Conservation (phyloP, 1,140 invertebrate genomes). For the Lordiphosa stackelbergi region DNA sequence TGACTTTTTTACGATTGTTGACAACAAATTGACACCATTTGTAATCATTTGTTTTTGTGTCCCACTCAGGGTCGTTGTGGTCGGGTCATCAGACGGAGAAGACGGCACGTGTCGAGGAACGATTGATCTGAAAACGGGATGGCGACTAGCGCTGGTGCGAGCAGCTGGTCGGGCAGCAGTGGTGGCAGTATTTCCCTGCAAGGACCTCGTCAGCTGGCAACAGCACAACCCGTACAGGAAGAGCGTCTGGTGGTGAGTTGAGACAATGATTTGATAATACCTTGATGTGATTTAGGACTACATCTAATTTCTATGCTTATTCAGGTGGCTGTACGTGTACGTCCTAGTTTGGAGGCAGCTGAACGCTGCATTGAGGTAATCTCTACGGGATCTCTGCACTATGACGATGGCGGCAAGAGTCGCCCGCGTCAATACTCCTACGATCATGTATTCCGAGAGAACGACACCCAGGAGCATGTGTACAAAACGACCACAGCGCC, state of each 20-base stretch:
- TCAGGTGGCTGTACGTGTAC: slow-evolving; percentile 73
- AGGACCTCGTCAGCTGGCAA: slow-evolving; percentile 39
- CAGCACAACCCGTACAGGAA: slow-evolving; percentile 52
- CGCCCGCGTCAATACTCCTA: slow-evolving; percentile 89
- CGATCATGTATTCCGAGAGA: slow-evolving; percentile 90
- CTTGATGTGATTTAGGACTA: too few species aligned
- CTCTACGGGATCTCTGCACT: slow-evolving; percentile 65
- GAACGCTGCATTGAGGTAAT: slow-evolving; percentile 76
- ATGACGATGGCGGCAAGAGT: slow-evolving; percentile 77
- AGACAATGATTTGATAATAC: not conserved
- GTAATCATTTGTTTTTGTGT: slow-evolving; percentile 36
- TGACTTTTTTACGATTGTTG: slow-evolving; percentile 67
- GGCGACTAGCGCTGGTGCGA: slow-evolving; percentile 56
- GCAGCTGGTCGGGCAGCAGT: slow-evolving; percentile 71
- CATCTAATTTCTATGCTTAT: not conserved
- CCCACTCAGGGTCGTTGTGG: not conserved
- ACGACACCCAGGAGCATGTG: slow-evolving; percentile 87
- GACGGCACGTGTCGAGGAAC: slow-evolving; percentile 46
- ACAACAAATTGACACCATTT: slow-evolving; percentile 73
- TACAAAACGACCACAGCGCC: slow-evolving; percentile 90
- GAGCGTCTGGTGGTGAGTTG: slow-evolving; percentile 66
- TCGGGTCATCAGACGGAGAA: slow-evolving; percentile 39
- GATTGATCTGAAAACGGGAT: slow-evolving; percentile 16
- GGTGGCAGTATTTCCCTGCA: slow-evolving; percentile 65
- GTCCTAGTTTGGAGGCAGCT: slow-evolving; percentile 59